Conservation (phyloP, 2,888 invertebrate genomes). For the Amphipyra berbera region DNA sequence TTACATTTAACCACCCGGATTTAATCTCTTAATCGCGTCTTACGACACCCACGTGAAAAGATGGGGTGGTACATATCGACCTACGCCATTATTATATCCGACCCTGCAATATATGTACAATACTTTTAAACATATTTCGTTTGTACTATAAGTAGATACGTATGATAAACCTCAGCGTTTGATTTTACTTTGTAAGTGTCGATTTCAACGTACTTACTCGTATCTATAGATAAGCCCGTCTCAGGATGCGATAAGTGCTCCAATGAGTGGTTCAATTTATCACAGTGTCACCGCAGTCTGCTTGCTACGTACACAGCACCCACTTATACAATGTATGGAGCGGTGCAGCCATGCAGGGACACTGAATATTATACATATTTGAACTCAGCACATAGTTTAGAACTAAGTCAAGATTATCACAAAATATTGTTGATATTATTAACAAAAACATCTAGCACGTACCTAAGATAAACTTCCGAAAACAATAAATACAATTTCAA, state of each 20-base stretch:
- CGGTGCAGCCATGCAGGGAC: slow-evolving; percentile 34
- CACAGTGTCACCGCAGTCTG: slow-evolving; percentile 58
- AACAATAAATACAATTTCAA: background rate
- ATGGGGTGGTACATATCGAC: slow-evolving; percentile 16
- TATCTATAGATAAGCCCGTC: slow-evolving; percentile 43
- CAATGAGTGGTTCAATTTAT: slow-evolving; percentile 62
- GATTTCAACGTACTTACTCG: slow-evolving; percentile 43
- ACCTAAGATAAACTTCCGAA: background rate
- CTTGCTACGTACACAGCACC: slow-evolving; percentile 26
- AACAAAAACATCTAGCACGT: background rate
- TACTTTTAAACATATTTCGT: too few relatives aligned
- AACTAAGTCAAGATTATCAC: background rate
- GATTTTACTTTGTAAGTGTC: slow-evolving; percentile 36
- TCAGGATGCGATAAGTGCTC: slow-evolving; percentile 54
- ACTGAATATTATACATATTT: slow-evolving; percentile 24
- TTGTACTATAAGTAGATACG: background rate
- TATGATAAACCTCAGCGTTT: background rate
- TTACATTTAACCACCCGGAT: slow-evolving; percentile 16
- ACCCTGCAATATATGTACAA: background rate
- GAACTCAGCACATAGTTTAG: slow-evolving; percentile 13
- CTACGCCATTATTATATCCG: slow-evolving; percentile 17
- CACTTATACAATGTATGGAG: slow-evolving; percentile 37
- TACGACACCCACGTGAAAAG: slow-evolving; percentile 33
- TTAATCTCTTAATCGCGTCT: slow-evolving; percentile 39
- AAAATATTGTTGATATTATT: too few relatives aligned